Evolutionary conservation across 92 coral and sea anemone species (phyloP).

Genomic region (Scolanthus callimorphus): DNA sequence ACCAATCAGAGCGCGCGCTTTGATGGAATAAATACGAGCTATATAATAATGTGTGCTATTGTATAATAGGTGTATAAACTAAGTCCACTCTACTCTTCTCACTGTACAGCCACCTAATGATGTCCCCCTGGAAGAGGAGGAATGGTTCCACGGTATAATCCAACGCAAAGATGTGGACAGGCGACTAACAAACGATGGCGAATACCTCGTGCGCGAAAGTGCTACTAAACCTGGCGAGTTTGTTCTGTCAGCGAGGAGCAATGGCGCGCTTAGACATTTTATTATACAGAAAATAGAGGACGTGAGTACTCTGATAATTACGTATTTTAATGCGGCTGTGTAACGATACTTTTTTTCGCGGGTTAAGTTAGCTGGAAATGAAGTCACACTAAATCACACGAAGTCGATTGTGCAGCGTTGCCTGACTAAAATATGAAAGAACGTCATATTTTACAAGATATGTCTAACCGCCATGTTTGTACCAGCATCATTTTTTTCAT

Average conservation of each 20-base stretch:
- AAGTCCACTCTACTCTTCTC: too few species aligned
- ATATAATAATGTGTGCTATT: too few species aligned
- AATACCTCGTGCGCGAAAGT: conserved; percentile 95
- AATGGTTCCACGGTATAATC: conserved; percentile 93
- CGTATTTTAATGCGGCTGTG: too few species aligned
- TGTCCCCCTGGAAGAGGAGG: conserved; percentile 69
- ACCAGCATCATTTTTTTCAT: not conserved
- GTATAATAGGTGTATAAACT: too few species aligned
- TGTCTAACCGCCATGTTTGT: not conserved
- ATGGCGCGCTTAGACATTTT: conserved; percentile 56
- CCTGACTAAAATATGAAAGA: too few species aligned
- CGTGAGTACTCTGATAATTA: too few species aligned
- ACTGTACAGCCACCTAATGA: conserved; percentile 73
- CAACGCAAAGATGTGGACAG: conserved; percentile 64
- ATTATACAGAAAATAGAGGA: conserved; percentile 80
- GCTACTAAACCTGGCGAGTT: conserved; percentile 79
- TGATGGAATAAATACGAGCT: too few species aligned
- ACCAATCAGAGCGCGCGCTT: too few species aligned
- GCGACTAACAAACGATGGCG: conserved; percentile 66
- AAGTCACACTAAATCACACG: too few species aligned
- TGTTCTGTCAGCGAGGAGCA: conserved; percentile 74
- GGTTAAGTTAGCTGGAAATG: too few species aligned
- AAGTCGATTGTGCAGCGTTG: too few species aligned
- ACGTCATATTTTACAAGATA: not conserved
- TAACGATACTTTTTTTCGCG: too few species aligned